Conservation (phyloP, 2,888 invertebrate species). For the Pseudoips prasinana region DNA sequence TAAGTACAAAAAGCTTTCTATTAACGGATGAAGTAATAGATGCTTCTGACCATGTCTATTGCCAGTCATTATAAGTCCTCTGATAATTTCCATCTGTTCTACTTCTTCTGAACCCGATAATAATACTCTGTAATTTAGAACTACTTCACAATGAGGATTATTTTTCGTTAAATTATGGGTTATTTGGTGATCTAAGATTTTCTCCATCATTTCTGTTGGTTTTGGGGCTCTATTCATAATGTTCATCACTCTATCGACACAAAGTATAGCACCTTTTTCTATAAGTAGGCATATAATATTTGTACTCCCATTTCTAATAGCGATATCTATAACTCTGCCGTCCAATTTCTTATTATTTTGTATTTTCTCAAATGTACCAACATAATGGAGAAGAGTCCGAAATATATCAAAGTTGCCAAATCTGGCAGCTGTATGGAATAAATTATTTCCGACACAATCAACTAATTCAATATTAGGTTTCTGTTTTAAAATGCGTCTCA, state of each 20-base stretch:
- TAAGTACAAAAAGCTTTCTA: conserved; percentile 74
- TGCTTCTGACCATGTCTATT: conserved; percentile 58
- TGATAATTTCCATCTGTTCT: conserved; percentile 69
- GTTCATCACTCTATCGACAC: not conserved
- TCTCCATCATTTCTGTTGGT: conserved; percentile 66
- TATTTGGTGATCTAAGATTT: conserved; percentile 61
- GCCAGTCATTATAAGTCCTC: conserved; percentile 65
- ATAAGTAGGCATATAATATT: conserved; percentile 64
- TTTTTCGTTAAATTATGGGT: conserved; percentile 51
- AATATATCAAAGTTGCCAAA: conserved; percentile 71
- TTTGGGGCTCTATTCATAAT: conserved; percentile 62
- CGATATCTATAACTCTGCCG: conserved; percentile 29
- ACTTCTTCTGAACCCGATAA: conserved; percentile 42
- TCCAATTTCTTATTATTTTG: conserved; percentile 11
- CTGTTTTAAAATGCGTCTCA: conserved; percentile 53
- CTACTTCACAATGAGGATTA: conserved; percentile 49
- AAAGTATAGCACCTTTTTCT: conserved; percentile 52
- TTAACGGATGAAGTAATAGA: conserved; percentile 71
- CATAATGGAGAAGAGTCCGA: conserved; percentile 64
- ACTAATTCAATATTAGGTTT: conserved; percentile 46
- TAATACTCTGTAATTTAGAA: conserved; percentile 61
- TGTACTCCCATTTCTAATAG: conserved; percentile 58
- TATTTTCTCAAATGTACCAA: conserved; percentile 41
- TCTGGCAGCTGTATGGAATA: conserved; percentile 58
- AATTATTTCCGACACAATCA: conserved; percentile 39